Conservation (phyloP, 2,888 invertebrate species). For the Temnothorax unifasciatus region DNA sequence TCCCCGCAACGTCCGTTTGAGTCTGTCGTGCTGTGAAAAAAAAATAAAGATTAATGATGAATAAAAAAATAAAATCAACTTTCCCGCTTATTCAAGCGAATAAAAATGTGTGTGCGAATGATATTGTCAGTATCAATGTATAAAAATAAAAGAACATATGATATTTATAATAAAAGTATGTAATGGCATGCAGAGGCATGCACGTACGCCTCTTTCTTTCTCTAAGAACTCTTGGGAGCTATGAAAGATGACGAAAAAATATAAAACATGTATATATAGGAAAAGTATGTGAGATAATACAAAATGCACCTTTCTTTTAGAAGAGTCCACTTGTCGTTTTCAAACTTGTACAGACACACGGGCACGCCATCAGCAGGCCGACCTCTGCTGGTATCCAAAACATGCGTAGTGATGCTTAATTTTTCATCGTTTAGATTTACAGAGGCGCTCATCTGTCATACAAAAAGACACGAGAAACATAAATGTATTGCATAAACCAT, state of each 20-base stretch:
- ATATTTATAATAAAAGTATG: not conserved
- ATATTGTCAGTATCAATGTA: not conserved
- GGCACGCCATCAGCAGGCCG: not conserved
- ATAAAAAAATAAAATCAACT: not conserved
- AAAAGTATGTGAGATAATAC: not conserved
- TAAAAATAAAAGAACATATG: not conserved
- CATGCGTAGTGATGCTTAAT: conserved; percentile 20
- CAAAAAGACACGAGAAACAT: not conserved
- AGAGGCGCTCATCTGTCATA: conserved; percentile 5
- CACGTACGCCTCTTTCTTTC: not conserved
- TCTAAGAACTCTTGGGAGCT: not conserved
- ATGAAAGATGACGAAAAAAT: not conserved
- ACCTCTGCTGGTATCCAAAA: conserved; percentile 31
- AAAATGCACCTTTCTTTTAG: conserved; percentile 2
- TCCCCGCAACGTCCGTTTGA: conserved; percentile 14
- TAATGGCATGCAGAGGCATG: not conserved
- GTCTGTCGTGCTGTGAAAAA: conserved; percentile 1
- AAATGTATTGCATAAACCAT: not conserved
- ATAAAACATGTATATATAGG: not conserved
- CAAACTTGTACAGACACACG: conserved; percentile 12
- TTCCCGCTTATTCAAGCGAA: not conserved
- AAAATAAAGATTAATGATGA: not conserved
- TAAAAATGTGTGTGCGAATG: not conserved
- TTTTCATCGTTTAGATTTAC: not conserved
- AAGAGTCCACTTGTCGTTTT: conserved; percentile 20